A percentile compares a stretch with the other conserved stretches of the same genome.
Conservation (phyloP, 2,888 invertebrate species). For the Pyrrhia umbra region DNA sequence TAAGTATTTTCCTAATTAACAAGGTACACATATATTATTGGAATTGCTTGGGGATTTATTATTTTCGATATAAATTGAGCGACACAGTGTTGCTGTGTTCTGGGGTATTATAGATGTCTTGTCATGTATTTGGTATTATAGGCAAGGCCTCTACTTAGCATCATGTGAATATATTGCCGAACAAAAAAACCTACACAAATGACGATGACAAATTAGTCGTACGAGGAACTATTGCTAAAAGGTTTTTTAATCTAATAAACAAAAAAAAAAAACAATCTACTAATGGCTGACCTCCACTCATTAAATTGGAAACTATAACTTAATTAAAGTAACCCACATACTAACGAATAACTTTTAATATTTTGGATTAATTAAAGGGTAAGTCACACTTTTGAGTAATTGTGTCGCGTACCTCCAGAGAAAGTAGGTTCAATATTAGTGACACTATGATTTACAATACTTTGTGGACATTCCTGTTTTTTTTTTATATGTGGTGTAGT, state of each 20-base stretch:
- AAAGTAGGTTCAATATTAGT: constrained; percentile 19
- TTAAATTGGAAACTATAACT: constrained; percentile 50
- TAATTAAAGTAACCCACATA: constrained; percentile 45
- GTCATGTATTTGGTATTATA: neutral
- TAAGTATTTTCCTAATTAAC: too few species aligned
- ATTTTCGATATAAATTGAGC: too few species aligned
- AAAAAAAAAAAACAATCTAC: constrained; percentile 15
- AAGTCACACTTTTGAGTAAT: constrained; percentile 61
- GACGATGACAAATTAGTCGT: neutral
- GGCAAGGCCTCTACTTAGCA: too few species aligned
- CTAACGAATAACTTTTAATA: constrained; percentile 43
- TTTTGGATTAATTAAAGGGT: constrained; percentile 64
- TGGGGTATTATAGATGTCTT: too few species aligned
- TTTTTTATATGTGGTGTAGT: too few species aligned
- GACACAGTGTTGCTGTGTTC: too few species aligned
- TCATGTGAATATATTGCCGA: too few species aligned
- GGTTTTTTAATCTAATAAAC: constrained; percentile 30
- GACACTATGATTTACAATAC: constrained; percentile 15
- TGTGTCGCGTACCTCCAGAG: constrained; percentile 49
- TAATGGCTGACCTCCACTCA: constrained; percentile 45
- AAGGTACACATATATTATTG: too few species aligned
- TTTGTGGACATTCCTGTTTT: neutral
- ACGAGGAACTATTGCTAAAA: neutral
- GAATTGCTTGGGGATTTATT: too few species aligned
- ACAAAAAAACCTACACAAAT: neutral